Evolutionary conservation across 2,113 vertebrate species (phyloP).

Genomic region (Hydrochoerus hydrochaeris): DNA sequence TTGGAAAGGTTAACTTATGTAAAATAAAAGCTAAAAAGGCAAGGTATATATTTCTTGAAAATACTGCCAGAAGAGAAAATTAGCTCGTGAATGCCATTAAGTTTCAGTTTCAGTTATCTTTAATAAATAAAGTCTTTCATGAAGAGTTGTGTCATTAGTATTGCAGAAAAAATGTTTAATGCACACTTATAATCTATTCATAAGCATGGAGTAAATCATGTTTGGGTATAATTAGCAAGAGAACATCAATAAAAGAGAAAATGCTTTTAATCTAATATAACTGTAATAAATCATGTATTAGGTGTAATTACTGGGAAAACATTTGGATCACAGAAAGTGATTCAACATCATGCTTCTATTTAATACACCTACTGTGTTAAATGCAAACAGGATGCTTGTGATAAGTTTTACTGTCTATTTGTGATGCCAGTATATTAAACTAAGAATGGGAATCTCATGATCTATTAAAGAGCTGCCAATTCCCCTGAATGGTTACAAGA

Average conservation of each 20-base stretch:
- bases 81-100: constrained; percentile 9
- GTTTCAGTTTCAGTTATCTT: constrained; percentile 33
- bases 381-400: constrained; percentile 11
- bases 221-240: constrained; percentile 68
- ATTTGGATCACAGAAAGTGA: constrained; percentile 51
- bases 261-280: constrained; percentile 66
- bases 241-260: constrained; percentile 70
- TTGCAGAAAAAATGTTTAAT: constrained; percentile 19
- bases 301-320: constrained; percentile 68
- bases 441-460: not conserved
- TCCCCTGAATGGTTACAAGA: not conserved
- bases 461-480: not conserved
- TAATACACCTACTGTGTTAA: constrained; percentile 61
- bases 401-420: not conserved
- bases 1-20: constrained; percentile 8
- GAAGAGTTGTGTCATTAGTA: constrained; percentile 12
- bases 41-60: constrained; percentile 7
- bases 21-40: not conserved
- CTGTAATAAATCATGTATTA: constrained; percentile 66
- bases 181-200: constrained; percentile 67
- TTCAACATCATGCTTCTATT: constrained; percentile 52
- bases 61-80: not conserved
- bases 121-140: constrained; percentile 51
- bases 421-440: not conserved
- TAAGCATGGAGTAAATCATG: constrained; percentile 67